These are phyloP conservation scores for Myotis findleyi DNA, from an alignment of 2,797 vertebrate species.

Conservation along the genomic window DNA sequence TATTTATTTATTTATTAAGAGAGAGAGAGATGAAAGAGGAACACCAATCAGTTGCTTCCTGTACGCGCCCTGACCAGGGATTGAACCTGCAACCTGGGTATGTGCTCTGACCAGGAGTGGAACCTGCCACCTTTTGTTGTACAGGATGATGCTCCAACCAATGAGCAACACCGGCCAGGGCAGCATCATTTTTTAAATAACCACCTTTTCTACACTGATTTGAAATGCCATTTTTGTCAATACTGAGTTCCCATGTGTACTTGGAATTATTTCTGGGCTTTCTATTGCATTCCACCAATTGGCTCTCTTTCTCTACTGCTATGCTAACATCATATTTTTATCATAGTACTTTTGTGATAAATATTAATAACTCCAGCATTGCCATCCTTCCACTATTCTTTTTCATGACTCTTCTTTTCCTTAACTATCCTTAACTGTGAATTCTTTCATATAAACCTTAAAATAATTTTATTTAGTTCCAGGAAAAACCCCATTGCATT, in stretches of 20 bases:
- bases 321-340: conserved; percentile 54
- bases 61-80: background rate
- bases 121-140: background rate
- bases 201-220: background rate
- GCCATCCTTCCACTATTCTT: conserved; percentile 20
- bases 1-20: background rate
- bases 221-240: conserved; percentile 24
- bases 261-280: conserved; percentile 55
- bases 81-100: background rate
- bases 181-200: conserved; percentile 41
- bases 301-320: conserved; percentile 44
- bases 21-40: background rate
- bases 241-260: background rate
- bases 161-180: background rate
- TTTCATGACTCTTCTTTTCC: conserved; percentile 29
- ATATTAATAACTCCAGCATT: conserved; percentile 52
- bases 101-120: background rate
- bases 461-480: conserved; percentile 39
- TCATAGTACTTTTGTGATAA: conserved; percentile 42
- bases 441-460: conserved; percentile 56
- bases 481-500: background rate
- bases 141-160: background rate
- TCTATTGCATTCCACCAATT: conserved; percentile 16
- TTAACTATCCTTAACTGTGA: conserved; percentile 62
- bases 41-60: background rate